phyloP scores from a whole-genome alignment of 2,797 vertebrate species.

The Adrianichthys oophorus region DNA sequence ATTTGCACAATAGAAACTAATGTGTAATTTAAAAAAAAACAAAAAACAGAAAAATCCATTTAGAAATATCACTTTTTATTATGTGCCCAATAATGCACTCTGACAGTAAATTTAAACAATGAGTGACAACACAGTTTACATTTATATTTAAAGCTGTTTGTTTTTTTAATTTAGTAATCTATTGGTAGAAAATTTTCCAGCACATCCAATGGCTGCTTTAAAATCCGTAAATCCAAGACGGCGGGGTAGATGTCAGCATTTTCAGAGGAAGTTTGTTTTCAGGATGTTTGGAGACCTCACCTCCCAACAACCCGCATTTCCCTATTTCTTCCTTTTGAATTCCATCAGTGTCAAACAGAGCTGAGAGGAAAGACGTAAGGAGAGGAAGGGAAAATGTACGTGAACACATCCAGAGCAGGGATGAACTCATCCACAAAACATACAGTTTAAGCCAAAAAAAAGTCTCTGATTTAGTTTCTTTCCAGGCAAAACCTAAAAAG shows the following conservation, averaged over 20 bases:
- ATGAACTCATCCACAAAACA: slow-evolving; percentile 27
- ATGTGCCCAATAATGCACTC: no score
- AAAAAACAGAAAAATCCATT: no score
- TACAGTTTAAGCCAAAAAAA: slow-evolving; percentile 3
- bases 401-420: background rate
- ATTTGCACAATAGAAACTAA: no score
- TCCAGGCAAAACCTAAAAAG: no score
- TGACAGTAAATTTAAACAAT: no score
- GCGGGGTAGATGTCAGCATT: slow-evolving; percentile 11
- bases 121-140: no score
- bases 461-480: no score
- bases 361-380: slow-evolving; percentile 32
- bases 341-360: slow-evolving; percentile 18
- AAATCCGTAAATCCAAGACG: slow-evolving; percentile 1
- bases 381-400: slow-evolving; percentile 13
- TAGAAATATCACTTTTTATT: no score
- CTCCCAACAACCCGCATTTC: slow-evolving; percentile 10
- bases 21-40: no score
- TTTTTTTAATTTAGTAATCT: no score
- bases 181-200: background rate
- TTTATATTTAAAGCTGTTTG: no score
- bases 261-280: slow-evolving; percentile 18
- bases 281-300: slow-evolving; percentile 47
- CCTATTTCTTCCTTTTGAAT: slow-evolving; percentile 35
- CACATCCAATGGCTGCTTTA: background rate